Percentiles rank a stretch among this genome's conserved stretches.
These are phyloP conservation scores for Micoletzkya japonica DNA, from an alignment of 2,888 invertebrate genomes.

Conservation along the genomic window DNA sequence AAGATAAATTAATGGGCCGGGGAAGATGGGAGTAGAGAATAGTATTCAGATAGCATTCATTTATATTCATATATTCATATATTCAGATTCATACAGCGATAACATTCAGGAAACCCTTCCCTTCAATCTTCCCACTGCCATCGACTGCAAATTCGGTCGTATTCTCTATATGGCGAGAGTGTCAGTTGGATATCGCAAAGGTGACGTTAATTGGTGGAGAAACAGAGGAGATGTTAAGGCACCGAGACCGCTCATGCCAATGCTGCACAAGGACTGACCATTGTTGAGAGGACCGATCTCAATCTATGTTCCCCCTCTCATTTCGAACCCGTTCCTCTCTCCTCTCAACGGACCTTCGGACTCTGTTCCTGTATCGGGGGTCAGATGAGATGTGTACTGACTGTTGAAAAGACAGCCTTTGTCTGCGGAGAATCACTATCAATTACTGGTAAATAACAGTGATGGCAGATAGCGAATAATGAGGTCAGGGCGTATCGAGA, in stretches of 20 bases:
- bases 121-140: slow-evolving; percentile 14
- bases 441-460: slow-evolving; percentile 9
- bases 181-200: slow-evolving; percentile 6
- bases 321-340: slow-evolving; percentile 6
- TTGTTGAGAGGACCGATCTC: slow-evolving; percentile 21
- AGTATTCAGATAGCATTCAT: too few relatives aligned
- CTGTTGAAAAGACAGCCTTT: slow-evolving; percentile 9
- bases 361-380: slow-evolving; percentile 23
- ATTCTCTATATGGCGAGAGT: slow-evolving; percentile 11
- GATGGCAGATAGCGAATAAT: neutral
- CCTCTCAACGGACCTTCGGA: slow-evolving; percentile 15
- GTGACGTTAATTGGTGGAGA: neutral
- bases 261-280: slow-evolving; percentile 4
- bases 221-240: neutral
- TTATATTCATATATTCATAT: too few relatives aligned
- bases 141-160: slow-evolving; percentile 19
- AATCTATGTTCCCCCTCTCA: slow-evolving; percentile 6
- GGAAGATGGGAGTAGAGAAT: too few relatives aligned
- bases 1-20: too few relatives aligned
- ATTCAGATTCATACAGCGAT: too few relatives aligned
- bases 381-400: slow-evolving; percentile 11
- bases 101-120: slow-evolving; percentile 28
- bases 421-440: slow-evolving; percentile 23
- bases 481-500: slow-evolving; percentile 27
- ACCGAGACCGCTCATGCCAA: neutral